These are phyloP conservation scores for Pangasius larnaudii DNA, from an alignment of 2,797 vertebrate species.

Conservation along the genomic window DNA sequence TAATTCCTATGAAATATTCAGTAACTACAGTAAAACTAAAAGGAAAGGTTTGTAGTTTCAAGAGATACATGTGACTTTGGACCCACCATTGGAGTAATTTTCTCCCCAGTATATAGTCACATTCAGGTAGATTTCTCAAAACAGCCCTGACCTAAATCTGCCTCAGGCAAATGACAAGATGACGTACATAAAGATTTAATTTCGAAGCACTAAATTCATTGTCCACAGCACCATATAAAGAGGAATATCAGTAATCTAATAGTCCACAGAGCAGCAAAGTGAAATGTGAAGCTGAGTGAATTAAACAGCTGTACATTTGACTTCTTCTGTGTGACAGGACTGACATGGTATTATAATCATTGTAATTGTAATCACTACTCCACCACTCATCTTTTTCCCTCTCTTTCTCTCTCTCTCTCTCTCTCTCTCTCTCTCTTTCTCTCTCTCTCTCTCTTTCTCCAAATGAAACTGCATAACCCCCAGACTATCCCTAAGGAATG, in stretches of 20 bases:
- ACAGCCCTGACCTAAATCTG: not conserved
- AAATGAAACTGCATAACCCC: conserved; percentile 44
- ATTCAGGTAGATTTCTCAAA: conserved; percentile 1
- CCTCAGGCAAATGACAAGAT: conserved; percentile 1
- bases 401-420: not conserved
- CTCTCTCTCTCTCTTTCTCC: conserved; percentile 15
- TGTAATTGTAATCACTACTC: conserved; percentile 19
- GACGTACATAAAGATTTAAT: conserved; percentile 25
- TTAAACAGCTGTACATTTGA: conserved; percentile 46
- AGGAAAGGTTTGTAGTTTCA: not conserved
- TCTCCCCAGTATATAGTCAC: not conserved
- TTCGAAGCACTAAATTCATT: conserved; percentile 2
- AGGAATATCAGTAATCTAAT: conserved; percentile 47
- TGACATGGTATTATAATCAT: conserved; percentile 50
- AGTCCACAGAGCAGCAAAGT: conserved; percentile 20
- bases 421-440: not conserved
- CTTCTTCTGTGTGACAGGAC: conserved; percentile 37
- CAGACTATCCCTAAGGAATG: conserved; percentile 49
- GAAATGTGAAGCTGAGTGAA: conserved; percentile 32
- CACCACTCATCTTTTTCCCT: not conserved
- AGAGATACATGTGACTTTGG: not conserved
- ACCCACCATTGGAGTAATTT: not conserved
- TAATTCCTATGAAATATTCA: not conserved
- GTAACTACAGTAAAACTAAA: not conserved
- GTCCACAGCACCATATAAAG: conserved; percentile 19